Conservation (phyloP, 2,888 invertebrate species). For the Trachelus iudaicus region DNA sequence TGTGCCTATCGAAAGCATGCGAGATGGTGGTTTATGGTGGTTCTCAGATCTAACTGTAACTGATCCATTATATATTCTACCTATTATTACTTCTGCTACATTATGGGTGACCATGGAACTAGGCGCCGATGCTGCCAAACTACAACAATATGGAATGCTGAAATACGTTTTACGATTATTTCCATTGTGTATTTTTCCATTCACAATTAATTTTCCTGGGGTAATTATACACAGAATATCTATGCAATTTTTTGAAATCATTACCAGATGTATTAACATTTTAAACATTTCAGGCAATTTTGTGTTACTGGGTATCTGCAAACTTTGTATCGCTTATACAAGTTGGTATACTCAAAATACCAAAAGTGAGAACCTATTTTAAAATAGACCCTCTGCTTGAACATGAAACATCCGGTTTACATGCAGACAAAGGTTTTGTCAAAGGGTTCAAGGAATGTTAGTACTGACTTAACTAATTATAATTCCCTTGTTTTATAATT, state of each 20-base stretch:
- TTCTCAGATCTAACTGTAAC: conserved; percentile 90
- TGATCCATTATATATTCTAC: conserved; percentile 90
- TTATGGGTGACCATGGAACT: conserved; percentile 85
- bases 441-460: conserved; percentile 84
- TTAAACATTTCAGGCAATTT: conserved; percentile 72
- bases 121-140: conserved; percentile 79
- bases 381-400: conserved; percentile 75
- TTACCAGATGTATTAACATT: too few relatives aligned
- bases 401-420: conserved; percentile 66
- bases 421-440: conserved; percentile 79
- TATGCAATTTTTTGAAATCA: neutral
- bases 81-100: conserved; percentile 85
- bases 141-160: conserved; percentile 76
- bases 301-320: conserved; percentile 90
- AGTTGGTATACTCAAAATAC: conserved; percentile 81
- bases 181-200: conserved; percentile 84
- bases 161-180: conserved; percentile 80
- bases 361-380: conserved; percentile 78
- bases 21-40: conserved; percentile 90
- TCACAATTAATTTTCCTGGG: conserved; percentile 88
- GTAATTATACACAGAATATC: conserved; percentile 62
- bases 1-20: conserved; percentile 90
- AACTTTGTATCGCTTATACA: conserved; percentile 88
- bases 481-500: conserved; percentile 10
- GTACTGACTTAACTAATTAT: conserved; percentile 44